These are phyloP conservation scores for Thymelicus acteon DNA, from an alignment of 2,888 invertebrate genomes.

Conservation along the genomic window DNA sequence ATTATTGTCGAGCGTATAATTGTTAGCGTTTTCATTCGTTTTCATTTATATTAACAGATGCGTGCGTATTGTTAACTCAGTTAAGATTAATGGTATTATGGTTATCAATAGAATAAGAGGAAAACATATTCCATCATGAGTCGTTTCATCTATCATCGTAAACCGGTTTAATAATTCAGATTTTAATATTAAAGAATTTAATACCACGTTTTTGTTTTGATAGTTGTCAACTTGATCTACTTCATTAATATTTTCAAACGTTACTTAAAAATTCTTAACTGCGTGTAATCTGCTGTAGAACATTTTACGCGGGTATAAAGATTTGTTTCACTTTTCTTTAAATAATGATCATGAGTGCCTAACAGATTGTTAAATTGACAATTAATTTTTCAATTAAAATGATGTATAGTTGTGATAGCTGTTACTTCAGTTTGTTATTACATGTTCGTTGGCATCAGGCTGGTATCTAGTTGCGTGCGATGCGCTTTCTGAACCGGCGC, in stretches of 20 bases:
- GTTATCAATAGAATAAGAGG: too few species aligned
- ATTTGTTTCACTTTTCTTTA: not conserved
- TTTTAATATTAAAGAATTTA: too few species aligned
- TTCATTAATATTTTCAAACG: too few species aligned
- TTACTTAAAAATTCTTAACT: too few species aligned
- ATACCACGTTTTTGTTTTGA: too few species aligned
- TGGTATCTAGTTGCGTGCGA: slow-evolving; percentile 53
- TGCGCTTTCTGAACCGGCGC: slow-evolving; percentile 64
- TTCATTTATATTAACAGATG: not conserved
- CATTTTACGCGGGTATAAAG: not conserved
- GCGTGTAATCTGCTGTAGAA: too few species aligned
- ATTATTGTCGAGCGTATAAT: not conserved
- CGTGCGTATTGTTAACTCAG: too few species aligned
- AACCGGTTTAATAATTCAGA: too few species aligned
- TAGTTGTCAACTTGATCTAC: too few species aligned
- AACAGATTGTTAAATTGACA: not conserved
- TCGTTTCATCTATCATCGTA: too few species aligned
- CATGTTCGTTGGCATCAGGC: slow-evolving; percentile 3
- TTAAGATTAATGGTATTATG: too few species aligned
- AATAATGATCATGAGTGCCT: not conserved
- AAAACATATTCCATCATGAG: too few species aligned
- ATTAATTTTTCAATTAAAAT: not conserved
- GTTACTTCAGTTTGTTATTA: slow-evolving; percentile 16
- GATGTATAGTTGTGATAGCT: not conserved
- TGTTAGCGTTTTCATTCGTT: not conserved